Evolutionary conservation across 2,888 invertebrate genomes (phyloP).

Genomic region (Uloborus plumipes): DNA sequence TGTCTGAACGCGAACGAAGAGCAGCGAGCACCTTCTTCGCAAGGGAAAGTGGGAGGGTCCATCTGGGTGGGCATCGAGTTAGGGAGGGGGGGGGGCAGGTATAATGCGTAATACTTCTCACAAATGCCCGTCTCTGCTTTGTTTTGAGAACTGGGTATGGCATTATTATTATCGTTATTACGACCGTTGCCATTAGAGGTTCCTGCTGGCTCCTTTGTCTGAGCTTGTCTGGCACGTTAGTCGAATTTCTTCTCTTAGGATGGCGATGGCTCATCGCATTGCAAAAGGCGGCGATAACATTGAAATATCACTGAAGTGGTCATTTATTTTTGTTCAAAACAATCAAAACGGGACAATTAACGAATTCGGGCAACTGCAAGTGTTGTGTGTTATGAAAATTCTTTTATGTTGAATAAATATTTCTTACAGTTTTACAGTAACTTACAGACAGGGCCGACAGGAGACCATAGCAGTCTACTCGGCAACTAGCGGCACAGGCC

Average conservation of each 20-base stretch:
- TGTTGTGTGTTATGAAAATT: no score
- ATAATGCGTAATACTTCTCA: conserved; percentile 45
- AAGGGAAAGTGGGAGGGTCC: conserved; percentile 46
- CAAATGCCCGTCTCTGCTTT: conserved; percentile 35
- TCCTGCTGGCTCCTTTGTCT: not conserved
- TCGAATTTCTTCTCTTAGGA: not conserved
- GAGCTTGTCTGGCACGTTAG: conserved; percentile 4
- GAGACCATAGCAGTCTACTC: no score
- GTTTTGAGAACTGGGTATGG: conserved; percentile 23
- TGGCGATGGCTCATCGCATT: not conserved
- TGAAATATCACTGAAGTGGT: no score
- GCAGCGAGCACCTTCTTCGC: conserved; percentile 45
- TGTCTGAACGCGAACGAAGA: conserved; percentile 35
- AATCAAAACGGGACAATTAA: no score
- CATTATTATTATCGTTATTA: conserved; percentile 38
- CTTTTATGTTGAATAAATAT: no score
- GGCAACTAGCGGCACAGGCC: no score
- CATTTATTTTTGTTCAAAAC: no score
- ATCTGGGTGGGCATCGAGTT: not conserved
- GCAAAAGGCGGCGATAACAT: no score
- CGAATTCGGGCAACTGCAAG: no score
- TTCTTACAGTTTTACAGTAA: no score
- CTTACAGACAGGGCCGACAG: no score
- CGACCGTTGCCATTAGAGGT: not conserved
- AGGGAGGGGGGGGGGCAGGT: not conserved